phyloP scores from a whole-genome alignment of 2,888 invertebrate genomes.

The Thyatira batis region DNA sequence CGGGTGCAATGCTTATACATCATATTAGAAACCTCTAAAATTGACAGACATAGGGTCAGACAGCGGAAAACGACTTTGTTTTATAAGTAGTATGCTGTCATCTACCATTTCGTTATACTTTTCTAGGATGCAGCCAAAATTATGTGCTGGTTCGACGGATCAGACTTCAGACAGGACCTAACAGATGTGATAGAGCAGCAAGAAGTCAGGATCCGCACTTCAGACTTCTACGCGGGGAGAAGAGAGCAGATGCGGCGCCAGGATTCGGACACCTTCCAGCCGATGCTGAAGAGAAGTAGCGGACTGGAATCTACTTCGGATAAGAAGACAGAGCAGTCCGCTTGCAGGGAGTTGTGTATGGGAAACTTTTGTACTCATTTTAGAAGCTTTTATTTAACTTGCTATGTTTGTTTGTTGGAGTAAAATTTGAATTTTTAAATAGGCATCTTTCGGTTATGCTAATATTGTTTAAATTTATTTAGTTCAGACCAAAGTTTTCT shows the following conservation, averaged over 20 bases:
- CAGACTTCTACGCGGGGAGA: constrained; percentile 56
- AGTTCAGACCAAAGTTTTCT: too few relatives aligned
- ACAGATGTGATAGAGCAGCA: constrained; percentile 77
- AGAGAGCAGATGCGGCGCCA: constrained; percentile 54
- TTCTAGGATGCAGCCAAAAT: constrained; percentile 72
- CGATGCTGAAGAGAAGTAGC: constrained; percentile 68
- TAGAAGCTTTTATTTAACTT: too few relatives aligned
- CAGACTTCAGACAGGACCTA: constrained; percentile 72
- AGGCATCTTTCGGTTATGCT: too few relatives aligned
- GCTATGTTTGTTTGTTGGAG: too few relatives aligned
- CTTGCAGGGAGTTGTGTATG: constrained; percentile 64
- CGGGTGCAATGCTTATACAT: too few relatives aligned
- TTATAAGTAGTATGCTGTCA: too few relatives aligned
- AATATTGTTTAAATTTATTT: too few relatives aligned
- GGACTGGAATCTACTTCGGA: constrained; percentile 67
- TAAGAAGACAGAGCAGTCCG: constrained; percentile 57
- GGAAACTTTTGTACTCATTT: not conserved
- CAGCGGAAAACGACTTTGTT: too few relatives aligned
- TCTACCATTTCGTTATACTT: not conserved
- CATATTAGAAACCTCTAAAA: too few relatives aligned
- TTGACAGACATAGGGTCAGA: too few relatives aligned
- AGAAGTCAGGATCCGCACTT: constrained; percentile 71
- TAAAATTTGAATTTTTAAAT: too few relatives aligned
- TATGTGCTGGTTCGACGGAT: constrained; percentile 78
- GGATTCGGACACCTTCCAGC: constrained; percentile 71